Conservation (phyloP, 2,113 vertebrate species). For the Istiophorus platypterus region DNA sequence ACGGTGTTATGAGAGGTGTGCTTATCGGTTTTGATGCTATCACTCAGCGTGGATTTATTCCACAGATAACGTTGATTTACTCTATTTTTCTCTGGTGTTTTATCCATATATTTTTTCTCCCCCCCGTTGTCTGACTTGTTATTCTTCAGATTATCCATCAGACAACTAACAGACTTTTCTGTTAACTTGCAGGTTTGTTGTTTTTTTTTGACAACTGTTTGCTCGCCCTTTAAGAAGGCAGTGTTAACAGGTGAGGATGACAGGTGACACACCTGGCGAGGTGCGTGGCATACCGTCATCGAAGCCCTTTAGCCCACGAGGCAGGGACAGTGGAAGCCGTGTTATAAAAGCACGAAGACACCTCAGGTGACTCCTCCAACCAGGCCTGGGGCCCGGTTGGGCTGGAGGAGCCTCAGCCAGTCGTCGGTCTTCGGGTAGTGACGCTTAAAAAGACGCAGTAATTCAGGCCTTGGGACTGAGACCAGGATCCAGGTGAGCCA, state of each 20-base stretch:
- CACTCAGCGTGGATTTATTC: constrained; percentile 2
- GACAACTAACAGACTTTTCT: background rate
- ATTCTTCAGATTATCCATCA: background rate
- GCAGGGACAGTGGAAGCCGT: background rate
- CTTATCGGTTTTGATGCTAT: constrained; percentile 22
- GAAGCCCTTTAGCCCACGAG: constrained; percentile 36
- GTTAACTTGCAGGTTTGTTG: background rate
- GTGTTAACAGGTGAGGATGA: constrained; percentile 27
- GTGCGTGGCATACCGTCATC: background rate
- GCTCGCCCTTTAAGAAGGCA: constrained; percentile 16
- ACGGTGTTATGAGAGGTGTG: constrained; percentile 37
- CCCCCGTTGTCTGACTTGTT: background rate
- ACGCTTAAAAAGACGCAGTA: background rate
- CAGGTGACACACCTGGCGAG: constrained; percentile 15
- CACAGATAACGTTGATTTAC: constrained; percentile 12
- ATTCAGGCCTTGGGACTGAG: background rate
- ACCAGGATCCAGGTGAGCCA: background rate
- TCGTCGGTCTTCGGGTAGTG: background rate
- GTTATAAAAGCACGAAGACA: background rate
- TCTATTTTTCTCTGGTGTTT: background rate
- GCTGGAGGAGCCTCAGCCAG: background rate
- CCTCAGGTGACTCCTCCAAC: background rate
- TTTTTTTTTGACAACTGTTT: background rate
- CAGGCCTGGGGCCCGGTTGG: background rate
- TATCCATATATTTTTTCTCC: background rate